A percentile compares a stretch with the other conserved stretches of the same genome.
phyloP scores from a whole-genome alignment of 2,888 invertebrate genomes.

The Athripsodes cinereus region DNA sequence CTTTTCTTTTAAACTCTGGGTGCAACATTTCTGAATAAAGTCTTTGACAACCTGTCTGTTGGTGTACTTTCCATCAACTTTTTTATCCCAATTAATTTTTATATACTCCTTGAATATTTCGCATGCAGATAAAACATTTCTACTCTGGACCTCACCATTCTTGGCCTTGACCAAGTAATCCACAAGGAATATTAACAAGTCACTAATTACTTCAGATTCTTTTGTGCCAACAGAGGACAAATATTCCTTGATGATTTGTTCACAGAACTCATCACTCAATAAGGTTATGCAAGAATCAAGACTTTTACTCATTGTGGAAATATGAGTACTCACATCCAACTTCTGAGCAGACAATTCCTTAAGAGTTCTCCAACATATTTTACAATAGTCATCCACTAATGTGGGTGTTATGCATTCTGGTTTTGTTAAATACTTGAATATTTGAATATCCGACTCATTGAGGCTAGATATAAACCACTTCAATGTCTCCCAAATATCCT shows the following conservation, averaged over 20 bases:
- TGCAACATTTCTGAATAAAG: constrained; percentile 16
- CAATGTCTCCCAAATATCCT: constrained; percentile 11
- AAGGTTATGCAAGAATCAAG: constrained; percentile 15
- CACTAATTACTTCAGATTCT: background rate
- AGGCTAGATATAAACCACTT: constrained; percentile 14
- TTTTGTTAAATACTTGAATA: constrained; percentile 12
- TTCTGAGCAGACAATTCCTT: constrained; percentile 11
- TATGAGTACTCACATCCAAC: constrained; percentile 4
- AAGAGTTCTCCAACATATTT: constrained; percentile 12
- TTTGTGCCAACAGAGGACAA: constrained; percentile 22
- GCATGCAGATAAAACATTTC: constrained; percentile 10
- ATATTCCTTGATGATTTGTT: constrained; percentile 29
- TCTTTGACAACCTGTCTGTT: constrained; percentile 11
- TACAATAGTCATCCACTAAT: constrained; percentile 11
- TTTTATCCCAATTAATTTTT: constrained; percentile 16
- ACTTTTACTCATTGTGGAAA: background rate
- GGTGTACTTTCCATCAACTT: constrained; percentile 3
- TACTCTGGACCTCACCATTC: constrained; percentile 13
- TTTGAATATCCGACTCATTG: constrained; percentile 12
- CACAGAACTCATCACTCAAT: constrained; percentile 29
- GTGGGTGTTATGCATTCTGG: constrained; percentile 2
- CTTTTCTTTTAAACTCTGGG: constrained; percentile 4
- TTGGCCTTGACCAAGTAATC: constrained; percentile 15
- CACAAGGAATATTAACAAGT: constrained; percentile 17
- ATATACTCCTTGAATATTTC: constrained; percentile 16